Conservation (phyloP, 2,113 vertebrate species). For the Morone saxatilis region DNA sequence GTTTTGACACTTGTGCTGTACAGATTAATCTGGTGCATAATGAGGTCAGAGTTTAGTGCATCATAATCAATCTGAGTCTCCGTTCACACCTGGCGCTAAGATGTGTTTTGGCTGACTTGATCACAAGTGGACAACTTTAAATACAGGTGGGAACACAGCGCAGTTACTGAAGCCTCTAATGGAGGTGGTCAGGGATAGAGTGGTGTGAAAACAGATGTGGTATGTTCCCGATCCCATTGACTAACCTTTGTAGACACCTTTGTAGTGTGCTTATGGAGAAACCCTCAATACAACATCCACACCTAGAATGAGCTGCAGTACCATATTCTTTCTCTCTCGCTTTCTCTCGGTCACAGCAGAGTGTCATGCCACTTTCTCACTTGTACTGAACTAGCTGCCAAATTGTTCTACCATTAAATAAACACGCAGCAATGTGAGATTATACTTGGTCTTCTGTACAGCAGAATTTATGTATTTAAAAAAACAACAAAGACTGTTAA, state of each 20-base stretch:
- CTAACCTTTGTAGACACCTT: neutral
- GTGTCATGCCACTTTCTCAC: constrained; percentile 26
- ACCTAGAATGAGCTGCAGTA: constrained; percentile 22
- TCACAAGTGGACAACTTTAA: neutral
- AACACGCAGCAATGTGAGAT: constrained; percentile 16
- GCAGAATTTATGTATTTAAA: neutral
- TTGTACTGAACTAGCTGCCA: constrained; percentile 26
- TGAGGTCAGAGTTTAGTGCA: constrained; percentile 16
- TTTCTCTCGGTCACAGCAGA: constrained; percentile 16
- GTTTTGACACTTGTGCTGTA: constrained; percentile 21
- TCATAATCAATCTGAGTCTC: constrained; percentile 5
- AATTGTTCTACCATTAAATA: constrained; percentile 12
- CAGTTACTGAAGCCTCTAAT: neutral
- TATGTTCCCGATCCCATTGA: neutral
- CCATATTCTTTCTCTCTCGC: constrained; percentile 34
- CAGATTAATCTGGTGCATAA: constrained; percentile 6
- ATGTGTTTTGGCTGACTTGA: neutral
- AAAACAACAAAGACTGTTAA: neutral
- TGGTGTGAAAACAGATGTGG: neutral
- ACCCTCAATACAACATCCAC: constrained; percentile 2
- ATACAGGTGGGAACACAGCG: neutral
- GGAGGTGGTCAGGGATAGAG: neutral
- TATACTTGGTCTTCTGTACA: neutral
- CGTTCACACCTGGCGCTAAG: constrained; percentile 19
- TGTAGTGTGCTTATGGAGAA: neutral